Evolutionary conservation across 2,888 invertebrate species (phyloP).

Genomic region (Cistogaster globosa): DNA sequence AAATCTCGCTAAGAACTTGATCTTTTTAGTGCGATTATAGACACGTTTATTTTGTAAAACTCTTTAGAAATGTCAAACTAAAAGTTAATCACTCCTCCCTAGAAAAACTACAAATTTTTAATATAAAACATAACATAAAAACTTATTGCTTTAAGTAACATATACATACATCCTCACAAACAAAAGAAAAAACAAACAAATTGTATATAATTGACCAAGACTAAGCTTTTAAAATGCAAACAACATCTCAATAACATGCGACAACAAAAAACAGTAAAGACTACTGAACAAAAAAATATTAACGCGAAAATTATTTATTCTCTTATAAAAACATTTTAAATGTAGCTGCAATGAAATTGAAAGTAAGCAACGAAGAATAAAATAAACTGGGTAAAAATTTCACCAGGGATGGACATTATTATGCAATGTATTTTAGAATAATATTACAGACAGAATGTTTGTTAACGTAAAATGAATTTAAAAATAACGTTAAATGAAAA

Average conservation of each 20-base stretch:
- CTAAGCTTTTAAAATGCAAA: neutral
- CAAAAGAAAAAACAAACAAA: constrained; percentile 1
- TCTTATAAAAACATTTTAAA: constrained; percentile 9
- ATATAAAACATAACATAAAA: too few species aligned
- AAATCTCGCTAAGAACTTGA: too few species aligned
- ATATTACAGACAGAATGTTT: neutral
- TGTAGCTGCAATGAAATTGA: constrained; percentile 33
- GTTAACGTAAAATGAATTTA: too few species aligned
- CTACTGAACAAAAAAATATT: neutral
- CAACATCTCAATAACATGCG: constrained; percentile 12
- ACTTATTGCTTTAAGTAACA: too few species aligned
- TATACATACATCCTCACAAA: neutral
- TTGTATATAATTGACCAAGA: neutral
- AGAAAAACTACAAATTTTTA: too few species aligned
- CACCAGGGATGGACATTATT: neutral
- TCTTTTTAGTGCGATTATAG: too few species aligned
- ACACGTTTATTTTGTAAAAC: too few species aligned
- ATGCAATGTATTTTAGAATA: neutral
- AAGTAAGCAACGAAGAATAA: constrained; percentile 30
- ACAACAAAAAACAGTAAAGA: neutral
- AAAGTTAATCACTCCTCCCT: too few species aligned
- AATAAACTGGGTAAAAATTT: neutral
- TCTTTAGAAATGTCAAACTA: too few species aligned
- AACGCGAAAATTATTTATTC: neutral
- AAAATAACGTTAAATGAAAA: too few species aligned